Evolutionary conservation across 2,797 vertebrate genomes (phyloP), one percentile per base, ranked within the genome.

Genomic region (Perodicticus potto): DNA sequence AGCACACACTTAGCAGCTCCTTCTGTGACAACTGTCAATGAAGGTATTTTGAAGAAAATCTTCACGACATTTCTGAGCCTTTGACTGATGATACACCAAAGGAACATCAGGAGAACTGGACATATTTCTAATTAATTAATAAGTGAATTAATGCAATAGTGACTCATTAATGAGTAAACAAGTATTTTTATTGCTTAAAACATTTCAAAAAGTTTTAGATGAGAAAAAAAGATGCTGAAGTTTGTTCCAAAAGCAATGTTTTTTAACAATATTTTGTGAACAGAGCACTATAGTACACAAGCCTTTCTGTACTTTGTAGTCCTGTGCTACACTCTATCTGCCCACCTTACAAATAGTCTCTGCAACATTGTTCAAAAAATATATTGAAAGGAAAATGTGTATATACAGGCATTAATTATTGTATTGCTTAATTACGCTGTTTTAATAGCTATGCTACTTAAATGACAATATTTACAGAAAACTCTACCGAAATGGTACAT

Each of bases 171-270:
- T 70, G 14, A 94, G 27, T 85, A 63, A 94, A 43, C 20, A 86
- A 10, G 4, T 25, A 40, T 57, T 53, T 53, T 16, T 1, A 53
- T 9, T 40, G 0, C 27, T 70, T 72, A 65, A 86, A 76, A 69
- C 43, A 88, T 70, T 88, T 55, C 27, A 84, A 76, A 93, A 76
- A 69, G 11, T 61, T 92, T 80, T 93, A 53, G 23, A 63, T 49
- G 0, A 55, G n/a, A 59, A 78, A 59, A 59, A 93, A 74, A 67
- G 5, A 43, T 45, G 69, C 3, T 67, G 25, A 5, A 77, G 4
- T 55, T 73, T 74, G 14, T 85, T 89, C 25, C 29, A 70, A 93
- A 81, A 88, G 7, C 14, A 53, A 45, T 34, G 3, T 49, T 78
- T 85, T 67, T 22, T 3, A n/a, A 76, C 55, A 57, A 88, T 49